Base-by-base conservation (phyloP, 2,113 vertebrate genomes). In the Cottus gobio region DNA sequence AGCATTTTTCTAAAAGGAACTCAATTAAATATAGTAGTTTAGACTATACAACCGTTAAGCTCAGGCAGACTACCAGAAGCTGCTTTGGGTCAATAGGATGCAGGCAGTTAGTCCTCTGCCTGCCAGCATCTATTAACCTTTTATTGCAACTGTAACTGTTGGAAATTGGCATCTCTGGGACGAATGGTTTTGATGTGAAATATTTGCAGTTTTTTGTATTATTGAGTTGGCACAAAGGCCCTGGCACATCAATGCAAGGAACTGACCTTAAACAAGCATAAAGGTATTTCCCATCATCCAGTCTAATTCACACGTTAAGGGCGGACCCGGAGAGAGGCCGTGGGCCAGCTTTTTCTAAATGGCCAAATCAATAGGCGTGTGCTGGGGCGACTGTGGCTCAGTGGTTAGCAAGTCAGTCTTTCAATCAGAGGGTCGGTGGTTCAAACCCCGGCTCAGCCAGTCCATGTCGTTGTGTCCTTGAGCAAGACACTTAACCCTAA, bases 351-450 rank as follows among this genome's bases (percentile, higher is more conserved):
- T 72, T 56, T 37, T 67, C 18, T n/a, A 61, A 73, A 60, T 57
- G 24, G 39, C 36, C 64, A 54, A 69, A 87, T 79, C 63, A 79
- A 66, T 64, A 60, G 36, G n/a, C n/a, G n/a, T n/a, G n/a, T n/a
- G n/a, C n/a, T n/a, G n/a, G n/a, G n/a, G n/a, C n/a, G n/a, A n/a
- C n/a, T n/a, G n/a, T n/a, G n/a, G n/a, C n/a, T n/a, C n/a, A n/a
- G n/a, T n/a, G n/a, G n/a, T n/a, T n/a, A n/a, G n/a, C n/a, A n/a
- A n/a, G n/a, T n/a, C n/a, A n/a, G n/a, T n/a, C n/a, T n/a, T n/a
- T n/a, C n/a, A n/a, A n/a, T n/a, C n/a, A n/a, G n/a, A n/a, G n/a
- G n/a, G n/a, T n/a, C n/a, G n/a, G n/a, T n/a, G n/a, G n/a, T n/a
- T n/a, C n/a, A n/a, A n/a, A n/a, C n/a, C n/a, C n/a, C n/a, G n/a